Conservation (phyloP, 2,797 vertebrate genomes). For the Chromis chromis region DNA sequence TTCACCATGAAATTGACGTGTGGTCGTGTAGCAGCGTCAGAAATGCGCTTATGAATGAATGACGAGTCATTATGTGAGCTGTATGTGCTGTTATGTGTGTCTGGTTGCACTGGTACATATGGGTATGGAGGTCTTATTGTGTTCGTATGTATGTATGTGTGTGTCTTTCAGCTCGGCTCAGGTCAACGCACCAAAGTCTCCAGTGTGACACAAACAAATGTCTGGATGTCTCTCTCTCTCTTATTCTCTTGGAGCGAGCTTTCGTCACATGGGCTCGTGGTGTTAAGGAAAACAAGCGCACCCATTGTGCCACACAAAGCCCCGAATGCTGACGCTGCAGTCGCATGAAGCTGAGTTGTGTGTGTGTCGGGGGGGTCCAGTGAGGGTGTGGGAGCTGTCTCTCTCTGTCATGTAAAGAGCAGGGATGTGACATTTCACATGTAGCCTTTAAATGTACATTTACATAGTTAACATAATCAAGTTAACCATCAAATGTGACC, state of each 20-base stretch:
- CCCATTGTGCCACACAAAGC: constrained; percentile 87
- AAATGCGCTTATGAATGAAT: constrained; percentile 37
- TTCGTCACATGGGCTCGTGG: constrained; percentile 84
- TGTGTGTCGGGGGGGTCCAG: constrained; percentile 30
- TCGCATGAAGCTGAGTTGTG: constrained; percentile 74
- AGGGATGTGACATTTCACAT: constrained; percentile 53
- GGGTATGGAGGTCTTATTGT: constrained; percentile 47
- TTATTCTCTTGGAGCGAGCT: constrained; percentile 78
- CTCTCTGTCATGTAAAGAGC: constrained; percentile 64
- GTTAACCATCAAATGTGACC: neutral
- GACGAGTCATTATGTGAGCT: constrained; percentile 16
- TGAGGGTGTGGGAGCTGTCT: constrained; percentile 35
- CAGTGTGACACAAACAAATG: constrained; percentile 84
- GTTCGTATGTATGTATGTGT: constrained; percentile 31
- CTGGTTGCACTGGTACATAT: constrained; percentile 35
- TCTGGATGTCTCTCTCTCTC: constrained; percentile 79
- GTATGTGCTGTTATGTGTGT: neutral
- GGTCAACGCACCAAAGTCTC: constrained; percentile 76
- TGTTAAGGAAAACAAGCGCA: constrained; percentile 87
- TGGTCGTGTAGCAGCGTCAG: constrained; percentile 38
- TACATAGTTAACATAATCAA: neutral
- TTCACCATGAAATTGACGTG: constrained; percentile 23
- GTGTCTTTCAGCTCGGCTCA: constrained; percentile 52
- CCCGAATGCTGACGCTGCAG: constrained; percentile 86
- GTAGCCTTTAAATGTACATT: too few relatives aligned